Percentiles rank a stretch among this genome's conserved stretches.
phyloP scores from a whole-genome alignment of 1,140 invertebrate species.

The Brachionus calyciflorus region DNA sequence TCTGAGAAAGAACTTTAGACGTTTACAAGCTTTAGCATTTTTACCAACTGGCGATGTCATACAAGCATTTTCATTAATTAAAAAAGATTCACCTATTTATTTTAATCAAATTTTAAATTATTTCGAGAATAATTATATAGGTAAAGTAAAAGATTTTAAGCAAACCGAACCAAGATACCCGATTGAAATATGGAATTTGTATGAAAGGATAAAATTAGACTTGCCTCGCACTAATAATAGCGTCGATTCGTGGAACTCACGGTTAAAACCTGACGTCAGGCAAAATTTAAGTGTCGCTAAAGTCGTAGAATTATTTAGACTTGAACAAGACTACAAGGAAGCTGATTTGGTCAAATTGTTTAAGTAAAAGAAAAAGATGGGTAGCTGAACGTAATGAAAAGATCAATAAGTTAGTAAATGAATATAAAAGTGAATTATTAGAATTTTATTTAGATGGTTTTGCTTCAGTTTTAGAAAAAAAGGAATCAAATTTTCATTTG shows the following conservation, averaged over 20 bases:
- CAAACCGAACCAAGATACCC: background rate
- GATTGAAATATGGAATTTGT: background rate
- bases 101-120: background rate
- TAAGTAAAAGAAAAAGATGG: too few relatives aligned
- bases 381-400: too few relatives aligned
- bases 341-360: too few relatives aligned
- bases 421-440: too few relatives aligned
- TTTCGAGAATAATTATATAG: background rate
- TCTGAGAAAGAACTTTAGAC: constrained; percentile 8
- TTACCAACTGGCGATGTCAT: background rate
- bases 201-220: background rate
- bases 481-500: too few relatives aligned
- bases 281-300: background rate
- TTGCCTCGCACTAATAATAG: constrained; percentile 3
- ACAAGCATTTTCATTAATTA: background rate
- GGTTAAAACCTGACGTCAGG: too few relatives aligned
- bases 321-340: background rate
- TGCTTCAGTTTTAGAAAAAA: too few relatives aligned
- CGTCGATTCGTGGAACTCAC: background rate
- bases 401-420: too few relatives aligned
- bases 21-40: background rate
- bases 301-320: background rate
- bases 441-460: too few relatives aligned
- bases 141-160: background rate
- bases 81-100: background rate